Percentiles rank a stretch among this genome's conserved stretches.
Conservation (phyloP, 2,888 invertebrate genomes). For the Theretra japonica region DNA sequence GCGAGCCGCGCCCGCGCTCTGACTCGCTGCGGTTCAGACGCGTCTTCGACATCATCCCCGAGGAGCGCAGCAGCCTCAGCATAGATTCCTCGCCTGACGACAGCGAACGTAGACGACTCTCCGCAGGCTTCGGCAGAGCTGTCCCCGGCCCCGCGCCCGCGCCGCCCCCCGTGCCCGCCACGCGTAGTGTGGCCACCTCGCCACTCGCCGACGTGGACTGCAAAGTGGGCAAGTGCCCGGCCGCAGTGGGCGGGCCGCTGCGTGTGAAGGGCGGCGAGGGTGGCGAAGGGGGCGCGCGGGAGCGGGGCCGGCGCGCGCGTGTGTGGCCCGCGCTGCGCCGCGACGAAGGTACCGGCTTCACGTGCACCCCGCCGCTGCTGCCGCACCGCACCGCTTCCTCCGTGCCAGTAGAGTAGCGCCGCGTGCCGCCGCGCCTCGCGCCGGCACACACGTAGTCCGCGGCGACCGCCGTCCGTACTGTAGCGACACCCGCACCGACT, state of each 20-base stretch:
- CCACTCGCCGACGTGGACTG: slow-evolving; percentile 47
- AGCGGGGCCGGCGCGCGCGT: slow-evolving; percentile 30
- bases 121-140: slow-evolving; percentile 38
- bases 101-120: slow-evolving; percentile 46
- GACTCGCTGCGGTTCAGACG: slow-evolving; percentile 75
- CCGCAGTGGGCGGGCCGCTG: slow-evolving; percentile 31
- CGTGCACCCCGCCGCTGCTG: slow-evolving; percentile 36
- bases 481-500: slow-evolving; percentile 21
- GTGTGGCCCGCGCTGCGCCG: slow-evolving; percentile 17
- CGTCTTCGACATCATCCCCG: slow-evolving; percentile 84
- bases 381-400: slow-evolving; percentile 66
- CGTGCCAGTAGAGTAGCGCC: slow-evolving; percentile 64
- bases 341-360: slow-evolving; percentile 30
- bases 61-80: slow-evolving; percentile 81
- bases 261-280: slow-evolving; percentile 21
- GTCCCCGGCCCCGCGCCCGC: slow-evolving; percentile 33
- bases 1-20: slow-evolving; percentile 57
- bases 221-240: not conserved
- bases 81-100: slow-evolving; percentile 77
- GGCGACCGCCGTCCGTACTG: not conserved
- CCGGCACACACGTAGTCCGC: not conserved
- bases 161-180: slow-evolving; percentile 32
- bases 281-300: slow-evolving; percentile 1
- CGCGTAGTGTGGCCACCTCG: slow-evolving; percentile 59
- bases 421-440: slow-evolving; percentile 11